Evolutionary conservation across 2,113 vertebrate genomes (phyloP).

Genomic region (Stomatorhinus ivindoensis): DNA sequence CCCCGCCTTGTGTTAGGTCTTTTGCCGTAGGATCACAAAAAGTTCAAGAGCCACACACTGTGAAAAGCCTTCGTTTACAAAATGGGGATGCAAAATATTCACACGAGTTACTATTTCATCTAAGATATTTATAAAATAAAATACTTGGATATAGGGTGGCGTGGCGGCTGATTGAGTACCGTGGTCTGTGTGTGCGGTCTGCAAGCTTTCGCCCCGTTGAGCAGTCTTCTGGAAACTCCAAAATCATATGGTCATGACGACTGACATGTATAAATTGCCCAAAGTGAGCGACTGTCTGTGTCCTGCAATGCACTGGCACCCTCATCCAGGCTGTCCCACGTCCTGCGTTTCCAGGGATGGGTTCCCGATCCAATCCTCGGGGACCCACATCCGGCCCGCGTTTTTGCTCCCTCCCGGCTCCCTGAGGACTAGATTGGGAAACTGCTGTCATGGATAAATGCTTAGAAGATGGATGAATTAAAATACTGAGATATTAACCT

Average conservation of each 20-base stretch:
- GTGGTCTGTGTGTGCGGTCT: neutral
- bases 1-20: neutral
- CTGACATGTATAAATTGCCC: neutral
- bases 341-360: neutral
- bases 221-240: neutral
- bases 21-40: neutral
- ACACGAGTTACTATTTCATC: neutral
- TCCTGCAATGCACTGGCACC: neutral
- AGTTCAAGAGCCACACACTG: conserved; percentile 7
- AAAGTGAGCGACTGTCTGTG: neutral
- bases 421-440: neutral
- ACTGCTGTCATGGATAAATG: neutral
- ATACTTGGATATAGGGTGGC: neutral
- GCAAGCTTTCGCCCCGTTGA: neutral
- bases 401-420: neutral
- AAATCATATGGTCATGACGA: neutral
- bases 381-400: neutral
- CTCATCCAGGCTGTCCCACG: neutral
- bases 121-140: neutral
- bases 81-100: conserved; percentile 18
- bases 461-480: neutral
- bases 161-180: neutral
- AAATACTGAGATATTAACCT: neutral
- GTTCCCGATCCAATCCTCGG: neutral
- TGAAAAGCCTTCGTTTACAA: conserved; percentile 20